These are phyloP conservation scores for Drosophila dives DNA, from an alignment of 2,888 invertebrate genomes.

Conservation along the genomic window DNA sequence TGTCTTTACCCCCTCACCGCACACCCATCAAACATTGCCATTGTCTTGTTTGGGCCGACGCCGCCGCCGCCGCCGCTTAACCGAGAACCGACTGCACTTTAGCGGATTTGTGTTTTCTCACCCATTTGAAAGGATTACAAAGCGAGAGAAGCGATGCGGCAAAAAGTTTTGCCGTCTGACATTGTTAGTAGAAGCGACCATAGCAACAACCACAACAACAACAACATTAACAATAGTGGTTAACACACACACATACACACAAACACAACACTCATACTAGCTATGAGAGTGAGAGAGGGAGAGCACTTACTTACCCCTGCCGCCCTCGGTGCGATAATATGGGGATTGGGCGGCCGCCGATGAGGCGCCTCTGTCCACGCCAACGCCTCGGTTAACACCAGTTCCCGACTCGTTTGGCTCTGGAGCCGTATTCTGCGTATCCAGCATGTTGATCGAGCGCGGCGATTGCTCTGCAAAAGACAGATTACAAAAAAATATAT, in stretches of 20 bases:
- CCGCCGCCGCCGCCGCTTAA: conserved; percentile 45
- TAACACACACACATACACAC: conserved; percentile 27
- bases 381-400: conserved; percentile 19
- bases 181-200: conserved; percentile 46
- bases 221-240: conserved; percentile 16
- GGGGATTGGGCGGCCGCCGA: conserved; percentile 78
- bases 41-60: conserved; percentile 29
- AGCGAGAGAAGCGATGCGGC: conserved; percentile 54
- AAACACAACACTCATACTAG: neutral
- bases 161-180: conserved; percentile 44
- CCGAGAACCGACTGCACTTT: conserved; percentile 73
- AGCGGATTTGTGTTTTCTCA: conserved; percentile 78
- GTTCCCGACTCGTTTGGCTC: conserved; percentile 77
- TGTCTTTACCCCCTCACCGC: neutral
- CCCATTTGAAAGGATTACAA: conserved; percentile 77
- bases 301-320: conserved; percentile 93
- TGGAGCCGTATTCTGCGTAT: conserved; percentile 85
- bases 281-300: conserved; percentile 45
- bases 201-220: conserved; percentile 23
- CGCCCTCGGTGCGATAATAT: conserved; percentile 86
- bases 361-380: conserved; percentile 36
- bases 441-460: conserved; percentile 87
- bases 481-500: neutral
- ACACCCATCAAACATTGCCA: conserved; percentile 1
- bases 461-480: conserved; percentile 89